Conservation (phyloP, 1,140 invertebrate species). For the Dendrolimus kikuchii region DNA sequence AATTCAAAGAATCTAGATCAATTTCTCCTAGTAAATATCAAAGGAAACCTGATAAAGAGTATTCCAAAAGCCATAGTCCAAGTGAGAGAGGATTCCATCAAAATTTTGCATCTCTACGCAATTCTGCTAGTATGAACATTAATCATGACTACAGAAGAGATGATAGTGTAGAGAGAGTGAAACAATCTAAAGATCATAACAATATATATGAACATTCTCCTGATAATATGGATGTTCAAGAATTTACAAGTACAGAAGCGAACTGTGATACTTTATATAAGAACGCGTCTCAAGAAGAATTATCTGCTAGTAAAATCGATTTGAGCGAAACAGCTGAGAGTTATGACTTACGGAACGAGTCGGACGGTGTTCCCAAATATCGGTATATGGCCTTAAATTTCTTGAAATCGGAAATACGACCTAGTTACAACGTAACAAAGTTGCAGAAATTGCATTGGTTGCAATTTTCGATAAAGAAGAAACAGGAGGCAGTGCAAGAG, state of each 20-base stretch:
- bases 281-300: slow-evolving; percentile 47
- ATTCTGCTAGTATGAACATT: slow-evolving; percentile 47
- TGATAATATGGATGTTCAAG: slow-evolving; percentile 55
- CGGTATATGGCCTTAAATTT: slow-evolving; percentile 62
- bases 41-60: slow-evolving; percentile 48
- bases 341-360: slow-evolving; percentile 58
- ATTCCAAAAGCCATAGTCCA: slow-evolving; percentile 65
- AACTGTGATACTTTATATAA: slow-evolving; percentile 48
- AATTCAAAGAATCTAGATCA: slow-evolving; percentile 49
- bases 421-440: slow-evolving; percentile 83
- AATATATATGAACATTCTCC: slow-evolving; percentile 67
- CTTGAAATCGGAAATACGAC: slow-evolving; percentile 75
- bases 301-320: slow-evolving; percentile 54
- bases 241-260: slow-evolving; percentile 46
- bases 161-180: slow-evolving; percentile 20
- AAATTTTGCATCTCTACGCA: slow-evolving; percentile 46
- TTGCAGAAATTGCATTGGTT: slow-evolving; percentile 71
- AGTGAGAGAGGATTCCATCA: slow-evolving; percentile 54
- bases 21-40: slow-evolving; percentile 53
- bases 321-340: slow-evolving; percentile 67
- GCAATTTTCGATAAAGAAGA: slow-evolving; percentile 67
- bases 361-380: slow-evolving; percentile 49
- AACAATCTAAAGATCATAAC: slow-evolving; percentile 33
- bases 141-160: slow-evolving; percentile 26
- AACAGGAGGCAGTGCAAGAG: slow-evolving; percentile 60